A percentile compares a stretch with the other conserved stretches of the same genome.
These are phyloP conservation scores for Epinephelus coioides DNA, from an alignment of 2,797 vertebrate genomes.

Conservation along the genomic window DNA sequence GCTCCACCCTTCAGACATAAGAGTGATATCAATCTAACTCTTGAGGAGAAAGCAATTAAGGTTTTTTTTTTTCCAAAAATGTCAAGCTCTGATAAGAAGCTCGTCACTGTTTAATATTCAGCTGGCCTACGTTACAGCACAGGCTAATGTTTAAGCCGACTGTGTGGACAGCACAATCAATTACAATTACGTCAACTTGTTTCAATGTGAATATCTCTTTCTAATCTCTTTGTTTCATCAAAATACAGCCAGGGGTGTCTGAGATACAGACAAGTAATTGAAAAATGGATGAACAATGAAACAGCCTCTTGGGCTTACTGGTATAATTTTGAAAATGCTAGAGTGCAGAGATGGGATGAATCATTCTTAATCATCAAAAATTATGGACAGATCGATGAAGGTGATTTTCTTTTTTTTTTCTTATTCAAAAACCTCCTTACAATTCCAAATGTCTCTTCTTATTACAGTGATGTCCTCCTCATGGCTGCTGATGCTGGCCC, in stretches of 20 bases:
- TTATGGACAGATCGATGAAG: background rate
- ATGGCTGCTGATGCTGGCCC: slow-evolving; percentile 64
- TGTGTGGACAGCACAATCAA: background rate
- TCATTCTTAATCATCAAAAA: background rate
- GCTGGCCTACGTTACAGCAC: background rate
- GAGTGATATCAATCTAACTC: too few species aligned
- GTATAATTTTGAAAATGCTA: background rate
- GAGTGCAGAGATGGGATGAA: background rate
- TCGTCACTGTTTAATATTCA: background rate
- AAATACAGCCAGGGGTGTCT: background rate
- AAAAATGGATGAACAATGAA: background rate
- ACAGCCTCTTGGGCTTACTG: background rate
- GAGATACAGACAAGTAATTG: background rate
- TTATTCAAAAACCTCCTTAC: background rate
- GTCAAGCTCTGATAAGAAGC: background rate
- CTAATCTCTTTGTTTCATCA: background rate
- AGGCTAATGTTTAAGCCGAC: background rate
- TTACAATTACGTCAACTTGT: background rate
- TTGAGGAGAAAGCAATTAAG: too few species aligned
- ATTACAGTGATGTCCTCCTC: slow-evolving; percentile 69
- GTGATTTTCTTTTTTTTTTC: background rate
- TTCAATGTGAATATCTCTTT: background rate
- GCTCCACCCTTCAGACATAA: background rate
- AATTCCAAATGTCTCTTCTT: slow-evolving; percentile 1
- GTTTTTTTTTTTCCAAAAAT: background rate